Conservation (phyloP, 2,888 invertebrate species). For the Abrostola tripartita region DNA sequence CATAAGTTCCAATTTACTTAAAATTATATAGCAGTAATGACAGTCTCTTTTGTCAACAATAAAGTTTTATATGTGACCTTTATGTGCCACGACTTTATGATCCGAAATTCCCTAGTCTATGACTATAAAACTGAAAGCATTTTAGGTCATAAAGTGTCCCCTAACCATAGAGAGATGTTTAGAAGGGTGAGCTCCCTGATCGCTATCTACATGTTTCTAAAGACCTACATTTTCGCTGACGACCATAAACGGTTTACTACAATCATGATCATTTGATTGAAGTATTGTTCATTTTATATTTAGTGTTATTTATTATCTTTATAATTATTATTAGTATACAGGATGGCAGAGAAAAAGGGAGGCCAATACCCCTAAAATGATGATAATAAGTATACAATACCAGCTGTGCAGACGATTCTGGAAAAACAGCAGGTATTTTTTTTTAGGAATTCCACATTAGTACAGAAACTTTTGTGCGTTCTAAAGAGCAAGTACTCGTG, state of each 20-base stretch:
- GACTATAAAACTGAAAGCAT: conserved; percentile 50
- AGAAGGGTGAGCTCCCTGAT: conserved; percentile 32
- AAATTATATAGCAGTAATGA: neutral
- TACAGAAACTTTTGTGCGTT: too few species aligned
- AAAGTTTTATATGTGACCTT: conserved; percentile 29
- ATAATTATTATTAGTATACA: too few species aligned
- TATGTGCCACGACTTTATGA: conserved; percentile 39
- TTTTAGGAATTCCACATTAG: too few species aligned
- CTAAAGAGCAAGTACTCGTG: too few species aligned
- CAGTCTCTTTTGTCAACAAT: conserved; percentile 19
- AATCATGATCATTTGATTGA: conserved; percentile 9
- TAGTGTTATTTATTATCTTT: too few species aligned
- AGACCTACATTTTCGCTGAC: conserved; percentile 29
- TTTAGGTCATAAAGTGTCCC: conserved; percentile 52
- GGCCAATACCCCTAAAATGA: too few species aligned
- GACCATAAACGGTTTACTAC: conserved; percentile 8
- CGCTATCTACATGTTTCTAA: conserved; percentile 39
- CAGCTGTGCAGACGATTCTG: too few species aligned
- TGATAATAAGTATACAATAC: too few species aligned
- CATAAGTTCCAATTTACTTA: too few species aligned
- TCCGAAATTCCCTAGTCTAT: conserved; percentile 36
- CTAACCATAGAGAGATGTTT: conserved; percentile 39
- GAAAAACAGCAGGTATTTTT: too few species aligned
- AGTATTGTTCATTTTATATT: conserved; percentile 6
- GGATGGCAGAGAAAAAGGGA: too few species aligned